These are phyloP conservation scores for Drosophila albomicans DNA, from an alignment of 1,140 invertebrate genomes.

Conservation along the genomic window DNA sequence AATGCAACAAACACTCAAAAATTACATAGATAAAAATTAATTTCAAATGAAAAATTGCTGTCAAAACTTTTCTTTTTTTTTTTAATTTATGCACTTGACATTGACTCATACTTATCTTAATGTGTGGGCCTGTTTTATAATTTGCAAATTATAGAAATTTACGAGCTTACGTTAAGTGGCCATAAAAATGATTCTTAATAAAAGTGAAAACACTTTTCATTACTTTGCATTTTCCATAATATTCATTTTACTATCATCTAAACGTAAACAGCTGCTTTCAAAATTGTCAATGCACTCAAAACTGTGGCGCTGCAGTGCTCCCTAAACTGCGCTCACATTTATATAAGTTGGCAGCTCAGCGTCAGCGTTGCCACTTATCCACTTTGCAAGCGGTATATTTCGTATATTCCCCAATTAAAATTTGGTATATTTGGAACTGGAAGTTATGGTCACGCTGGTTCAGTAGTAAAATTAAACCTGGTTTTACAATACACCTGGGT, in stretches of 20 bases:
- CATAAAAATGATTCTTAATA: constrained; percentile 57
- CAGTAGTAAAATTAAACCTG: constrained; percentile 59
- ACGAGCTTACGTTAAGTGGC: constrained; percentile 37
- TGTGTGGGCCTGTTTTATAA: constrained; percentile 2
- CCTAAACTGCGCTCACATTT: constrained; percentile 35
- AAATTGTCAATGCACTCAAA: constrained; percentile 24
- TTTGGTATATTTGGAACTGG: background rate
- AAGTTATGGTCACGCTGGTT: constrained; percentile 8
- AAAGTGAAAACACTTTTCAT: constrained; percentile 28
- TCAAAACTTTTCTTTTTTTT: constrained; percentile 21
- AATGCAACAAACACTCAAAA: constrained; percentile 57
- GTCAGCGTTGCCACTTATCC: constrained; percentile 9
- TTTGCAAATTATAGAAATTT: constrained; percentile 33
- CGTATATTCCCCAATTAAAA: background rate
- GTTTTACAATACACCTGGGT: constrained; percentile 39
- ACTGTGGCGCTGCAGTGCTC: constrained; percentile 31
- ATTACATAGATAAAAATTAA: constrained; percentile 62
- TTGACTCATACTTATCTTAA: constrained; percentile 10
- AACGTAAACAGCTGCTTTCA: constrained; percentile 13
- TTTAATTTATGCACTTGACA: constrained; percentile 45
- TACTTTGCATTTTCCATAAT: constrained; percentile 17
- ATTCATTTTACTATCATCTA: constrained; percentile 3
- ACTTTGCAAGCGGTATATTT: background rate
- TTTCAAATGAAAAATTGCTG: constrained; percentile 59
- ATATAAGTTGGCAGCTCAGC: constrained; percentile 28